phyloP scores from a whole-genome alignment of 2,888 invertebrate species.

The Petrolisthes cinctipes region DNA sequence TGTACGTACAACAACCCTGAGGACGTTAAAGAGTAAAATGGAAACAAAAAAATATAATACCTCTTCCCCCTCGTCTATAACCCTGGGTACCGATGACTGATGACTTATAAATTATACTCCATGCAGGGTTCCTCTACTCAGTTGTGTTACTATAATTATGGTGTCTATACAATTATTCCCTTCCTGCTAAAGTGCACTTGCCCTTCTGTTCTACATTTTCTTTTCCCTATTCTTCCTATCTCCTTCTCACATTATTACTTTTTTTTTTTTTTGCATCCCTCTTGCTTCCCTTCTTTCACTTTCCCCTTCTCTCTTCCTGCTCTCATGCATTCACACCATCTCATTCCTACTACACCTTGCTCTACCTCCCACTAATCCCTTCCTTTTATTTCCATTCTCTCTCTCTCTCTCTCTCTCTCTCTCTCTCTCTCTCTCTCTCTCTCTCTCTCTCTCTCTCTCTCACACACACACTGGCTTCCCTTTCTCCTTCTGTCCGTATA shows the following conservation, averaged over 20 bases:
- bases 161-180: neutral
- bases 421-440: constrained; percentile 8
- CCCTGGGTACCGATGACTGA: too few species aligned
- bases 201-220: too few species aligned
- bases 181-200: neutral
- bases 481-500: neutral
- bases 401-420: constrained; percentile 1
- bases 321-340: neutral
- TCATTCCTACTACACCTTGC: neutral
- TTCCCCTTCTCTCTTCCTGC: neutral
- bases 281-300: neutral
- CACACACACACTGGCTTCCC: neutral
- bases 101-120: too few species aligned
- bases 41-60: too few species aligned
- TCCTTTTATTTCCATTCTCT: too few species aligned
- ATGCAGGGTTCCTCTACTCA: neutral
- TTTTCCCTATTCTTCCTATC: too few species aligned
- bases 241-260: neutral
- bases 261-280: neutral
- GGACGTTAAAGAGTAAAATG: too few species aligned
- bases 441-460: neutral
- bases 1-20: too few species aligned
- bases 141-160: neutral
- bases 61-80: too few species aligned
- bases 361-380: too few species aligned